phyloP scores from a whole-genome alignment of 2,888 invertebrate genomes.

The Eretmocerus hayati region DNA sequence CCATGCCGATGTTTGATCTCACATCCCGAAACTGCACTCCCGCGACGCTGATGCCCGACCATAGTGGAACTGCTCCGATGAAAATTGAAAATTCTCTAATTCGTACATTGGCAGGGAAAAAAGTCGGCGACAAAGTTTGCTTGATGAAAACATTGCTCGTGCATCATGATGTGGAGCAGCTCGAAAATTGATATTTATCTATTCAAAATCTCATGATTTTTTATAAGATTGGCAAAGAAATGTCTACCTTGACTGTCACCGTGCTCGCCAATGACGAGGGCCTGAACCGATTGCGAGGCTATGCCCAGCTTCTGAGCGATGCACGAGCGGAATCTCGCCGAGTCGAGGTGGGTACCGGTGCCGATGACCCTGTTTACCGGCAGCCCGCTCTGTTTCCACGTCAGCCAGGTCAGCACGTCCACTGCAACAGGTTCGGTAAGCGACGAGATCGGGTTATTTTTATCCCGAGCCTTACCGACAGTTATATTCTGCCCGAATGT shows the following conservation, averaged over 20 bases:
- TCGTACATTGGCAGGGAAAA: too few relatives aligned
- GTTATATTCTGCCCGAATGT: too few relatives aligned
- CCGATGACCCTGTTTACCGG: constrained; percentile 57
- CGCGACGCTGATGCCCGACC: constrained; percentile 56
- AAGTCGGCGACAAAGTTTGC: too few relatives aligned
- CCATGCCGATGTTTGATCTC: constrained; percentile 48
- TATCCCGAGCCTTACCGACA: too few relatives aligned
- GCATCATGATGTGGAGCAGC: too few relatives aligned
- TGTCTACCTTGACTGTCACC: constrained; percentile 55
- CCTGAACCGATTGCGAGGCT: constrained; percentile 53
- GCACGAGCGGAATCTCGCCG: constrained; percentile 55
- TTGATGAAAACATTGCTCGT: too few relatives aligned
- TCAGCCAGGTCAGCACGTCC: constrained; percentile 58
- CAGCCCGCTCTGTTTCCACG: constrained; percentile 60
- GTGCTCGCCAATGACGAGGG: constrained; percentile 62
- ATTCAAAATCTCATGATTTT: too few relatives aligned
- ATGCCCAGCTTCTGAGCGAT: constrained; percentile 54
- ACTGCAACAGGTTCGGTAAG: too few relatives aligned
- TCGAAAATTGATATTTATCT: background rate
- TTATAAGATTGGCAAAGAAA: too few relatives aligned
- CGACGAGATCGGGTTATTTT: too few relatives aligned
- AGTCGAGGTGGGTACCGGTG: constrained; percentile 59
- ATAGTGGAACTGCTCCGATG: constrained; percentile 49
- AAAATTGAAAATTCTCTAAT: too few relatives aligned
- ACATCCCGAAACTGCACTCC: constrained; percentile 51